Conservation (phyloP, 2,888 invertebrate species). For the Drosophila dives region DNA sequence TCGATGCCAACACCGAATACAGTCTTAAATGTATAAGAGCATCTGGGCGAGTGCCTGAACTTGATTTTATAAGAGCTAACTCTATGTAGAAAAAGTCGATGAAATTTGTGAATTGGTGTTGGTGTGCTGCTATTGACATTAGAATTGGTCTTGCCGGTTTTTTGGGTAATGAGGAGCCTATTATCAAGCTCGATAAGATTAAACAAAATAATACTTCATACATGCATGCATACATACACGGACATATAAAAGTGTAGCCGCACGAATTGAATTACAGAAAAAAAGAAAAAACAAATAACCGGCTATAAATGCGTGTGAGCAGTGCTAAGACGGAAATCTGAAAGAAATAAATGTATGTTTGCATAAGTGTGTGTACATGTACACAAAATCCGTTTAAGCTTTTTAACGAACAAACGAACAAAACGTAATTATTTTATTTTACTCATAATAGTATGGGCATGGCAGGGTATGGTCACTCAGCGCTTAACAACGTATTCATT, state of each 20-base stretch:
- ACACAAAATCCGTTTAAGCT: slow-evolving; percentile 16
- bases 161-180: slow-evolving; percentile 6
- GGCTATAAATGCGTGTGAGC: slow-evolving; percentile 9
- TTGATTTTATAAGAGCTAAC: slow-evolving; percentile 60
- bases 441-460: background rate
- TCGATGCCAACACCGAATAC: slow-evolving; percentile 2
- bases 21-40: slow-evolving; percentile 52
- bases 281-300: slow-evolving; percentile 35
- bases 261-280: slow-evolving; percentile 31
- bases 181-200: slow-evolving; percentile 53
- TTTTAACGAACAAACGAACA: slow-evolving; percentile 18
- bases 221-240: background rate
- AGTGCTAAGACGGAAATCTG: slow-evolving; percentile 17
- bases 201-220: slow-evolving; percentile 31
- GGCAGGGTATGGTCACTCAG: slow-evolving; percentile 26
- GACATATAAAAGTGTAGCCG: slow-evolving; percentile 11
- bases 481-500: background rate
- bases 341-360: background rate
- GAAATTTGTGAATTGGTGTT: background rate
- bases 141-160: slow-evolving; percentile 15
- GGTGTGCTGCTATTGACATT: slow-evolving; percentile 21
- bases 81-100: background rate
- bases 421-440: slow-evolving; percentile 2
- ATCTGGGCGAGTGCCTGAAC: slow-evolving; percentile 18
- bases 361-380: background rate